Evolutionary conservation across 2,888 invertebrate genomes (phyloP).

Genomic region (Scaeva pyrastri): DNA sequence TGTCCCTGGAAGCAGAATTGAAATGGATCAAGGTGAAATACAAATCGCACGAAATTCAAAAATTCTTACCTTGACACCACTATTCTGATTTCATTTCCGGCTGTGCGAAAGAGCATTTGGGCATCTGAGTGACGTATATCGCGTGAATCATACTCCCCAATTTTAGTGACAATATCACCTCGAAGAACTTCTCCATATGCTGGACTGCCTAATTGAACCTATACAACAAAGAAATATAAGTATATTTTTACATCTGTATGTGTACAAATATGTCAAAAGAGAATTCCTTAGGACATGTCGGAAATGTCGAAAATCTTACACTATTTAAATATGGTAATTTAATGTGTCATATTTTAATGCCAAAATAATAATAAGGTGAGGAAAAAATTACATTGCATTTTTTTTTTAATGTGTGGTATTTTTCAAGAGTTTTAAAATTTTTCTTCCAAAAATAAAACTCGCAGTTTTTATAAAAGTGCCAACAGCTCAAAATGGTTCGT

Average conservation of each 20-base stretch:
- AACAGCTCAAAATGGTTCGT: conserved; percentile 25
- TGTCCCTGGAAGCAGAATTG: conserved; percentile 80
- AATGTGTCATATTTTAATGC: neutral
- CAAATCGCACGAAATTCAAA: conserved; percentile 7
- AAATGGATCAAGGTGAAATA: neutral
- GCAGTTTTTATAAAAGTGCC: conserved; percentile 33
- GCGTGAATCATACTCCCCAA: conserved; percentile 94
- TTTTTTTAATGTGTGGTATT: conserved; percentile 5
- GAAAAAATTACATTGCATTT: conserved; percentile 14
- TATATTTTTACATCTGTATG: neutral
- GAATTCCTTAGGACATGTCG: neutral
- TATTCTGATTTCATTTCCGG: conserved; percentile 91
- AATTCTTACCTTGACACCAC: conserved; percentile 91
- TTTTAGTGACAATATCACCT: conserved; percentile 95
- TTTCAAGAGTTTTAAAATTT: conserved; percentile 18
- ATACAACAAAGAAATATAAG: neutral
- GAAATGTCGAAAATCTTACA: conserved; percentile 25
- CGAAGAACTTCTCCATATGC: conserved; percentile 93
- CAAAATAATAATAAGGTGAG: conserved; percentile 3
- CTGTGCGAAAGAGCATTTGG: conserved; percentile 93
- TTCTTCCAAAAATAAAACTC: conserved; percentile 40
- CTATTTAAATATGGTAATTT: neutral
- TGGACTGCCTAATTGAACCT: conserved; percentile 95
- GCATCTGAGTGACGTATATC: conserved; percentile 96
- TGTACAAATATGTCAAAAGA: neutral